These are phyloP conservation scores for Distichodus sexfasciatus DNA, from an alignment of 2,797 vertebrate genomes.

Conservation along the genomic window DNA sequence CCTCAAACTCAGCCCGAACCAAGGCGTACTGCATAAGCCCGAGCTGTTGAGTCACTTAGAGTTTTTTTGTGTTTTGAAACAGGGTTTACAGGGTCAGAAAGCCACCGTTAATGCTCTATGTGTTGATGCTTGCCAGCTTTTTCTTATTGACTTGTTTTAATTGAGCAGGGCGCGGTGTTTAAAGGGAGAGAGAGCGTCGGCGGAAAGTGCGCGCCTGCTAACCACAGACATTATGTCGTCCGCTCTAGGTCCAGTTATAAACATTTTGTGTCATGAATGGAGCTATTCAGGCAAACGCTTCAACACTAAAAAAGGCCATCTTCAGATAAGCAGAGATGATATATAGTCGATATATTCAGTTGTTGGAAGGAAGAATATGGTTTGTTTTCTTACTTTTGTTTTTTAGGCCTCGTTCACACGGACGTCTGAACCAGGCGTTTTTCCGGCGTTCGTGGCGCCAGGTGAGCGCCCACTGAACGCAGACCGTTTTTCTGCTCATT, in stretches of 20 bases:
- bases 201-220: neutral
- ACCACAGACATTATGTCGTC: neutral
- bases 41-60: slow-evolving; percentile 8
- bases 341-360: no score
- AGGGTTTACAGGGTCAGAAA: neutral
- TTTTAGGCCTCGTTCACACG: no score
- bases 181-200: neutral
- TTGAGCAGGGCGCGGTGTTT: neutral
- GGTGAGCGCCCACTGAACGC: no score
- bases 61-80: neutral
- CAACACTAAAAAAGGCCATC: neutral
- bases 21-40: slow-evolving; percentile 1
- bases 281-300: slow-evolving; percentile 14
- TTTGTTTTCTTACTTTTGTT: no score
- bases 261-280: slow-evolving; percentile 12
- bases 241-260: neutral
- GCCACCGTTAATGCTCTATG: neutral
- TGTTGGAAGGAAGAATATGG: no score
- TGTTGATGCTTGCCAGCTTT: neutral
- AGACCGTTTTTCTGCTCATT: no score
- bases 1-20: neutral
- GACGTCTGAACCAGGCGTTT: no score
- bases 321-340: neutral
- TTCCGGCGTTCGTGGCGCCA: no score
- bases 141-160: slow-evolving; percentile 15